A percentile compares a stretch with the other conserved stretches of the same genome.
Evolutionary conservation across 2,888 invertebrate genomes (phyloP).

Genomic region (Agapetus fuscipes): DNA sequence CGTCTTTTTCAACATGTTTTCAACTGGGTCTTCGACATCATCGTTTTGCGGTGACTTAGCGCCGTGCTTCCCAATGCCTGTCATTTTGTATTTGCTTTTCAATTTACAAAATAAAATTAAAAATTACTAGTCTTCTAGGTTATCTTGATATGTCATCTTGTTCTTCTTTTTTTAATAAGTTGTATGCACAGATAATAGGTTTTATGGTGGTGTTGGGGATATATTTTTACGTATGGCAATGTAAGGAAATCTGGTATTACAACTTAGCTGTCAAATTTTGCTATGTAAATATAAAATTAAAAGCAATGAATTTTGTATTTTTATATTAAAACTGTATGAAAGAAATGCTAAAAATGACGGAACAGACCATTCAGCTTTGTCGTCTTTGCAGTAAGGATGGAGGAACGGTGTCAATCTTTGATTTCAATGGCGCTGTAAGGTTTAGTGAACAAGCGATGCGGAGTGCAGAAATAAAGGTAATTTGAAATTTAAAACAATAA

Average conservation of each 20-base stretch:
- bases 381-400: constrained; percentile 8
- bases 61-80: too few relatives aligned
- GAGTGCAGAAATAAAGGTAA: constrained; percentile 12
- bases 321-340: neutral
- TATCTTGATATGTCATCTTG: too few relatives aligned
- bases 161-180: too few relatives aligned
- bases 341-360: neutral
- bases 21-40: constrained; percentile 73
- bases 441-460: constrained; percentile 13
- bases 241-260: too few relatives aligned
- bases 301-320: too few relatives aligned
- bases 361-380: neutral
- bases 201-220: too few relatives aligned
- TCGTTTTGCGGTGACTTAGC: neutral
- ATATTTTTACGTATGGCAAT: too few relatives aligned
- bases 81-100: too few relatives aligned
- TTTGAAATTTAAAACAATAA: too few relatives aligned
- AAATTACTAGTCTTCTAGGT: too few relatives aligned
- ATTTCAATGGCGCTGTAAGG: neutral
- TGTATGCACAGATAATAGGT: too few relatives aligned
- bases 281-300: neutral
- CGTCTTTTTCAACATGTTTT: constrained; percentile 79
- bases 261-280: neutral
- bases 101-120: too few relatives aligned
- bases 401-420: constrained; percentile 5